Conservation (phyloP, 2,797 vertebrate genomes). For the Monodelphis domestica region DNA sequence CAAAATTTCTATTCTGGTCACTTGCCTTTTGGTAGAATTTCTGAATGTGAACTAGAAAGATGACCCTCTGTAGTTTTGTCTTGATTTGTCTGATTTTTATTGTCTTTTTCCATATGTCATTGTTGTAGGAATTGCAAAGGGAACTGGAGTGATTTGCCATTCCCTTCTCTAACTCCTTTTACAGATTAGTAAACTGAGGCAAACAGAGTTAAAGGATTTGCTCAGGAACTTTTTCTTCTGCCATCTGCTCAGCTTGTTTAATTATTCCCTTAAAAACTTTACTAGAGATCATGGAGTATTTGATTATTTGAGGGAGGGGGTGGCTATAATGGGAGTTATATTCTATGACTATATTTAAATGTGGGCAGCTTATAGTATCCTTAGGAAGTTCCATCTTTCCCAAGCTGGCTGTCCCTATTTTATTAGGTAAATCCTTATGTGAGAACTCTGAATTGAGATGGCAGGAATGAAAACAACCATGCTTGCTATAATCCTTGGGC, state of each 20-base stretch:
- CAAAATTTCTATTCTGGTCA: not conserved
- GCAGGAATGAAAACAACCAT: not conserved
- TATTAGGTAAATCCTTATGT: not conserved
- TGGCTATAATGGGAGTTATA: not conserved
- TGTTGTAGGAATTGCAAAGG: not conserved
- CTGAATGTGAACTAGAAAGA: not conserved
- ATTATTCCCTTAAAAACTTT: not conserved
- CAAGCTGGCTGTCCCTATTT: not conserved
- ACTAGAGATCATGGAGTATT: not conserved
- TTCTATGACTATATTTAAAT: not conserved
- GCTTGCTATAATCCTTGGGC: not conserved
- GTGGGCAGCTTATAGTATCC: not conserved
- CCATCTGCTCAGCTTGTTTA: not conserved
- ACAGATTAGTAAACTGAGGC: too few relatives aligned
- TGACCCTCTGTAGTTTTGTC: not conserved
- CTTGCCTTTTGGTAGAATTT: not conserved
- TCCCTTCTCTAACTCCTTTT: too few relatives aligned
- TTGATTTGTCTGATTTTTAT: not conserved
- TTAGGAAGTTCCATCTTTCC: not conserved
- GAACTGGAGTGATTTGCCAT: not conserved
- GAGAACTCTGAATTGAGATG: not conserved
- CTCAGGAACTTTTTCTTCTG: too few relatives aligned
- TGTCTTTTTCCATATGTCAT: not conserved
- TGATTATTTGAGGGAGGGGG: not conserved
- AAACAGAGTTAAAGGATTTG: too few relatives aligned